Percentiles rank a stretch among this genome's conserved stretches.
These are phyloP conservation scores for Sarcophaga peregrina DNA, from an alignment of 1,140 invertebrate species.

Conservation along the genomic window DNA sequence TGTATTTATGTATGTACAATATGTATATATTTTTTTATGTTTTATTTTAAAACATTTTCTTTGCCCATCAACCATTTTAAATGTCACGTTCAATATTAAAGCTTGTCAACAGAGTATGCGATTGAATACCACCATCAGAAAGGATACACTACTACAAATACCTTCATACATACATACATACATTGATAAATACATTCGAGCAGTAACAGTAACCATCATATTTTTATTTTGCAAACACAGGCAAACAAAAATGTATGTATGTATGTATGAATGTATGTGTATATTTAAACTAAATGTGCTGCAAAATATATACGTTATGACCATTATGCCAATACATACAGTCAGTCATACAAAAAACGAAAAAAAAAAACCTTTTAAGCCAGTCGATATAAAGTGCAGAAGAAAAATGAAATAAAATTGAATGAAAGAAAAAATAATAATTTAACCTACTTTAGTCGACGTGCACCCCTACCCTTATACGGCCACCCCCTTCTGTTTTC, in stretches of 20 bases:
- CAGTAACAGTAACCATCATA: slow-evolving; percentile 1
- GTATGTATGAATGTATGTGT: neutral
- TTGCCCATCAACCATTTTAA: neutral
- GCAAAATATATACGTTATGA: too few species aligned
- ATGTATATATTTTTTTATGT: too few species aligned
- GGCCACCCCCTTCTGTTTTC: neutral
- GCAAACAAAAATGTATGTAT: neutral
- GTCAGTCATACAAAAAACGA: neutral
- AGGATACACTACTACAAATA: neutral
- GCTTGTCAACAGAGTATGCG: neutral
- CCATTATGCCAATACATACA: neutral
- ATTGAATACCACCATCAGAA: slow-evolving; percentile 7
- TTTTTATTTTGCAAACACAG: neutral
- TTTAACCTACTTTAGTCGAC: neutral
- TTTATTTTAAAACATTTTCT: slow-evolving; percentile 5
- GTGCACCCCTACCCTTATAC: neutral
- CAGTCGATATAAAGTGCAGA: neutral
- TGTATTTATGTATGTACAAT: too few species aligned
- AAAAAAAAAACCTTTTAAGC: too few species aligned
- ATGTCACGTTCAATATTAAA: slow-evolving; percentile 10
- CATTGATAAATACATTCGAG: neutral
- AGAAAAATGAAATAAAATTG: neutral
- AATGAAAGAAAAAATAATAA: neutral
- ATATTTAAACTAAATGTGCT: too few species aligned
- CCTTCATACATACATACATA: neutral